Evolutionary conservation across 2,888 invertebrate species (phyloP), one percentile per base, ranked within the genome.

Genomic region (Ceriagrion tenellum): DNA sequence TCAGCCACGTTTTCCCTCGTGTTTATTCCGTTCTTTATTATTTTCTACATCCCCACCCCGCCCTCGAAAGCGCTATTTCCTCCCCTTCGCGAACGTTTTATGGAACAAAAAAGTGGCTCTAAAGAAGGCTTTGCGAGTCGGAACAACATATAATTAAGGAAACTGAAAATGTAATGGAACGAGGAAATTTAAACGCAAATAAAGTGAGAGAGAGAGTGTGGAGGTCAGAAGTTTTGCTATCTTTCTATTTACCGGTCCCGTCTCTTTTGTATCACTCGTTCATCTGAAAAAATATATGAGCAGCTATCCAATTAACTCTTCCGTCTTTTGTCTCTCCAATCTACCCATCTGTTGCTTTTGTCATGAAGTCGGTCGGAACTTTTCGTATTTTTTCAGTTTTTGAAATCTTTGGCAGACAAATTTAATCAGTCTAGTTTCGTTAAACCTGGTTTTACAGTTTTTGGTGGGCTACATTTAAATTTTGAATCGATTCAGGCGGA

Each of bases 91-190:
- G 26, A 1, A 12, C 69, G n/a, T 69, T 69, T 26, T 47, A 8
- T 10, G n/a, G 47, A 47, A 8, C 47, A 8, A 2, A 47, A 47
- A 69, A 2, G 69, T 69, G 69, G 69, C 10, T n/a, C n/a, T 69
- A 69, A 69, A 69, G 69, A 69, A 69, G 4, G 69, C 69, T 69
- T 69, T 26, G 26, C 23, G 0, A 47, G 69, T 69, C 10, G 69
- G 69, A 69, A 69, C 26, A 69, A 69, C n/a, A 69, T 26, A n/a
- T n/a, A 69, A 69, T 69, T 69, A 69, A 69, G 69, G 69, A 69
- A 26, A 69, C 69, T 59, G 59, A n/a, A 69, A 69, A 26, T 69
- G 8, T 8, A 69, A 69, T 69, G 69, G 8, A 4, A 26, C 23
- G 26, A 0, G n/a, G 6, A 6, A 69, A 20, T 69, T 26, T 2